Percentiles rank a stretch among this genome's conserved stretches.
Evolutionary conservation across 1,140 invertebrate species (phyloP).

Genomic region (Tetranychus cinnabarinus): DNA sequence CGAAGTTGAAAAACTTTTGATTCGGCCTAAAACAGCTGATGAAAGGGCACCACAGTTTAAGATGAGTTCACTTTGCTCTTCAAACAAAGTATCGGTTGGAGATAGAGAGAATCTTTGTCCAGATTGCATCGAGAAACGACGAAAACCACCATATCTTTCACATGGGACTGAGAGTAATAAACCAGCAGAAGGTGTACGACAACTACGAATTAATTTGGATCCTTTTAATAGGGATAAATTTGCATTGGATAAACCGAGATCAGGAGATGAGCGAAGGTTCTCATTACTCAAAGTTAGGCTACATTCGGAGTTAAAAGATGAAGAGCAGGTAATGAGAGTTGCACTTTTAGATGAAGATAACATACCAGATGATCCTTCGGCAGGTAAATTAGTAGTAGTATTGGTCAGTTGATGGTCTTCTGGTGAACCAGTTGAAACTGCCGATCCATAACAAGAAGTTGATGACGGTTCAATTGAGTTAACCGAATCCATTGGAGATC

Average conservation of each 20-base stretch:
- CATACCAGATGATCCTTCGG: too few species aligned
- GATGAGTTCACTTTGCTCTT: constrained; percentile 46
- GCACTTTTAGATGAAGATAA: neutral
- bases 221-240: neutral
- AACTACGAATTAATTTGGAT: neutral
- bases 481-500: too few species aligned
- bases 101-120: constrained; percentile 20
- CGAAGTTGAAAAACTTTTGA: constrained; percentile 52
- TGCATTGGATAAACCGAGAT: neutral
- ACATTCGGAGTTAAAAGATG: neutral
- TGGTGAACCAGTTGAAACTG: too few species aligned
- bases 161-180: neutral
- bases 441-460: too few species aligned
- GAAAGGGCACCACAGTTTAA: constrained; percentile 47
- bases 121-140: neutral
- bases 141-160: neutral
- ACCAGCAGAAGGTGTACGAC: neutral
- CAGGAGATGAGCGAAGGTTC: neutral
- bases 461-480: too few species aligned
- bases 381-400: too few species aligned
- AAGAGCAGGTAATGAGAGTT: neutral
- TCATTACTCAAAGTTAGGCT: neutral
- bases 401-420: too few species aligned
- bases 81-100: constrained; percentile 34
- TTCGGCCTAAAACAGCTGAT: constrained; percentile 36